phyloP scores from a whole-genome alignment of 2,888 invertebrate genomes.

The Odiellus spinosus region DNA sequence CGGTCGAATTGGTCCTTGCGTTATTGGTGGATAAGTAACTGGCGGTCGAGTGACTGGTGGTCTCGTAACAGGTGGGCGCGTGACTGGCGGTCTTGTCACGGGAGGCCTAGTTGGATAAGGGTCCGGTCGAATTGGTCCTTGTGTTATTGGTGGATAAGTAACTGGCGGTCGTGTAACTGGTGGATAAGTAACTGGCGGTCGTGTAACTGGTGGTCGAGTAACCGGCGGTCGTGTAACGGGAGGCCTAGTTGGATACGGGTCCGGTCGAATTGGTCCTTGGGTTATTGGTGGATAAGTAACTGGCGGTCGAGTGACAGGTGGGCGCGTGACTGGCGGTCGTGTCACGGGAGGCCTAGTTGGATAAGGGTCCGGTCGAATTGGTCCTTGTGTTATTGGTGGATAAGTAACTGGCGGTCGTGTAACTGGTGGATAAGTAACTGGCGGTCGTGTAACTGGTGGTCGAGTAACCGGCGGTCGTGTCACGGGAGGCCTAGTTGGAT shows the following conservation, averaged over 20 bases:
- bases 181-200: neutral
- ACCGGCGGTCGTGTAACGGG: neutral
- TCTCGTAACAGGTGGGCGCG: neutral
- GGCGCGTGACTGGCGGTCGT: neutral
- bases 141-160: neutral
- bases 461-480: too few relatives aligned
- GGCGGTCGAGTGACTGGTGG: neutral
- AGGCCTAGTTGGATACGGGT: neutral
- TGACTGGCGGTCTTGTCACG: neutral
- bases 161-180: neutral
- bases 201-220: neutral
- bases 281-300: neutral
- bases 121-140: neutral
- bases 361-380: neutral
- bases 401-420: neutral
- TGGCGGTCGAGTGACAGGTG: neutral
- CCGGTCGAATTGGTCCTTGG: neutral
- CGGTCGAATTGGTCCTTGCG: neutral
- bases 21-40: neutral
- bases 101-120: neutral
- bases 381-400: neutral
- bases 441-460: too few relatives aligned
- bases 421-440: too few relatives aligned
- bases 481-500: too few relatives aligned
- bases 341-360: neutral